Evolutionary conservation across 1,140 invertebrate genomes (phyloP).

Genomic region (Polypedilum pembai): DNA sequence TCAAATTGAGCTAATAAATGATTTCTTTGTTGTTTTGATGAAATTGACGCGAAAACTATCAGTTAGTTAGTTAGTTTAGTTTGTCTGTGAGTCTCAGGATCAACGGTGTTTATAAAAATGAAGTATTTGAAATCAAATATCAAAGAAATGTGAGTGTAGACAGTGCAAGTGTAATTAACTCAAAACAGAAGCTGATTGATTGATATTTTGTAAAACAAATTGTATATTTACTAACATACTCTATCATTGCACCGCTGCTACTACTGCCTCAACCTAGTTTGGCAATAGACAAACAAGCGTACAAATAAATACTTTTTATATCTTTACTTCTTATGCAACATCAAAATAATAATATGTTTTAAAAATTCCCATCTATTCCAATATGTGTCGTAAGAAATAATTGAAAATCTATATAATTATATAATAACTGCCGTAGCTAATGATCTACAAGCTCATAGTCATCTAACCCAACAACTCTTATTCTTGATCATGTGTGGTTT

Average conservation of each 20-base stretch:
- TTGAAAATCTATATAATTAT: not conserved
- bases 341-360: constrained; percentile 4
- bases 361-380: not conserved
- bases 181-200: not conserved
- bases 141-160: not conserved
- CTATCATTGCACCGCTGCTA: no score
- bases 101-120: not conserved
- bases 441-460: not conserved
- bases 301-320: not conserved
- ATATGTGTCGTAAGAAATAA: constrained; percentile 6
- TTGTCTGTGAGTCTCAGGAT: not conserved
- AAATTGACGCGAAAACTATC: constrained; percentile 2
- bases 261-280: not conserved
- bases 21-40: not conserved
- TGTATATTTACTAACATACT: not conserved
- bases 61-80: not conserved
- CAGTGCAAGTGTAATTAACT: not conserved
- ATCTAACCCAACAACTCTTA: not conserved
- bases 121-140: not conserved
- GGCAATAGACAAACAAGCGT: not conserved
- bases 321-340: not conserved
- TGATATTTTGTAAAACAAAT: not conserved
- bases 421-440: not conserved
- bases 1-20: not conserved
- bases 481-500: not conserved